These are phyloP conservation scores for Pharmacophagus antenor DNA, from an alignment of 2,888 invertebrate species.

Conservation along the genomic window DNA sequence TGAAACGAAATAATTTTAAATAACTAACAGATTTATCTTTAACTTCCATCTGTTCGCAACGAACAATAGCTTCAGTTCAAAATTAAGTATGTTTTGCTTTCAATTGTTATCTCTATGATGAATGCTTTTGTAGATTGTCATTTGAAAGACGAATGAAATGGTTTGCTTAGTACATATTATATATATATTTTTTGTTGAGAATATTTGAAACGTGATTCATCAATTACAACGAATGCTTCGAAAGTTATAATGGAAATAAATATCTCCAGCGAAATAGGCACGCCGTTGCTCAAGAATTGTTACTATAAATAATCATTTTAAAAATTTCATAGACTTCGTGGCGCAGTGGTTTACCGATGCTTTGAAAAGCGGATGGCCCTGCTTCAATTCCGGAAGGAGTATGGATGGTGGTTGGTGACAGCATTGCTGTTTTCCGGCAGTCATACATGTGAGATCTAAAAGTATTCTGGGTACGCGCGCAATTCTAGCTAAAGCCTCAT, in stretches of 20 bases:
- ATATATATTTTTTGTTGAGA: too few relatives aligned
- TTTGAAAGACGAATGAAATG: constrained; percentile 36
- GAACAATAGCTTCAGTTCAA: constrained; percentile 24
- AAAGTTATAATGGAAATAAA: neutral
- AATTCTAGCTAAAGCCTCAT: too few relatives aligned
- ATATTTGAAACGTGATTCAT: constrained; percentile 24
- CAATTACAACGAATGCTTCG: neutral
- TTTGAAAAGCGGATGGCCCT: too few relatives aligned
- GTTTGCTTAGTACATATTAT: constrained; percentile 38
- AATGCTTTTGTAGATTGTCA: constrained; percentile 38
- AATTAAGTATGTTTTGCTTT: constrained; percentile 15
- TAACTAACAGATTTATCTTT: constrained; percentile 20
- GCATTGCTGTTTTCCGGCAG: too few relatives aligned
- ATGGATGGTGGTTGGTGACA: too few relatives aligned
- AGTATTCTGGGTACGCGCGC: too few relatives aligned
- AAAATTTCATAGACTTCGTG: too few relatives aligned
- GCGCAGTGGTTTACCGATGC: too few relatives aligned
- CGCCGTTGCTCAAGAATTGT: too few relatives aligned
- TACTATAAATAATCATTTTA: neutral
- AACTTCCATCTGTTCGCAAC: constrained; percentile 18
- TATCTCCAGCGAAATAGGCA: too few relatives aligned
- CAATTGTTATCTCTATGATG: constrained; percentile 31
- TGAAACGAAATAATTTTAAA: neutral
- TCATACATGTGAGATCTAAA: too few relatives aligned
- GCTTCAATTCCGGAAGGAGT: too few relatives aligned